Evolutionary conservation across 2,888 invertebrate genomes (phyloP).

Genomic region (Pollenia angustigena): DNA sequence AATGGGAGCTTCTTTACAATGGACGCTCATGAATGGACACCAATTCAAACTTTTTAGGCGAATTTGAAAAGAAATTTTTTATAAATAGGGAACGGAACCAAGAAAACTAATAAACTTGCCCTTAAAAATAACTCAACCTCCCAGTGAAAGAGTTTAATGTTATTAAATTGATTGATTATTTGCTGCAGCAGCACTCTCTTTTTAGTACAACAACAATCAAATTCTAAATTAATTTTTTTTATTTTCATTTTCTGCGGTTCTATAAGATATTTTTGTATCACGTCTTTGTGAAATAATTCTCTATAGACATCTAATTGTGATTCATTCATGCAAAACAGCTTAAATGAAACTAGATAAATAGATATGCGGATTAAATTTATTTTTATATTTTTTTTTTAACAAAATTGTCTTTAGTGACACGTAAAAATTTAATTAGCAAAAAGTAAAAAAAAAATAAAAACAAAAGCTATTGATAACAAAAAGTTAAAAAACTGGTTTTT

Average conservation of each 20-base stretch:
- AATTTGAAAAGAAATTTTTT: too few relatives aligned
- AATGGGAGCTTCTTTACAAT: too few relatives aligned
- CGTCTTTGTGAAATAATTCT: slow-evolving; percentile 5
- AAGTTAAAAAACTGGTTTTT: slow-evolving; percentile 5
- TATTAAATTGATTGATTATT: too few relatives aligned
- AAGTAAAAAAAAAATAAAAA: slow-evolving; percentile 3
- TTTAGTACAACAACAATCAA: too few relatives aligned
- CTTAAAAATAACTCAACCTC: too few relatives aligned
- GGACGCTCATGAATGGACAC: too few relatives aligned
- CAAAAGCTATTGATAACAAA: neutral
- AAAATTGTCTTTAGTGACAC: slow-evolving; percentile 25
- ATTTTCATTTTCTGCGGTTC: slow-evolving; percentile 22
- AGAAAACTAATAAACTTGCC: too few relatives aligned
- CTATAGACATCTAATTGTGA: slow-evolving; percentile 14
- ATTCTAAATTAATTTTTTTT: too few relatives aligned
- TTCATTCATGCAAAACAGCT: slow-evolving; percentile 38
- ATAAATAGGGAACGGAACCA: too few relatives aligned
- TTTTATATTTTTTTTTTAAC: slow-evolving; percentile 17
- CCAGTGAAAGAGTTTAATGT: too few relatives aligned
- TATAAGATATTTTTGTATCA: slow-evolving; percentile 4
- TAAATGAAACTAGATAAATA: slow-evolving; percentile 24
- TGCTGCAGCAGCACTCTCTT: too few relatives aligned
- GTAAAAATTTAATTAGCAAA: slow-evolving; percentile 25
- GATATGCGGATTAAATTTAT: neutral
- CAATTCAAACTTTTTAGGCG: too few relatives aligned